A percentile compares a stretch with the other conserved stretches of the same genome.
Conservation (phyloP, 1,140 invertebrate species). For the Solenopsis invicta region DNA sequence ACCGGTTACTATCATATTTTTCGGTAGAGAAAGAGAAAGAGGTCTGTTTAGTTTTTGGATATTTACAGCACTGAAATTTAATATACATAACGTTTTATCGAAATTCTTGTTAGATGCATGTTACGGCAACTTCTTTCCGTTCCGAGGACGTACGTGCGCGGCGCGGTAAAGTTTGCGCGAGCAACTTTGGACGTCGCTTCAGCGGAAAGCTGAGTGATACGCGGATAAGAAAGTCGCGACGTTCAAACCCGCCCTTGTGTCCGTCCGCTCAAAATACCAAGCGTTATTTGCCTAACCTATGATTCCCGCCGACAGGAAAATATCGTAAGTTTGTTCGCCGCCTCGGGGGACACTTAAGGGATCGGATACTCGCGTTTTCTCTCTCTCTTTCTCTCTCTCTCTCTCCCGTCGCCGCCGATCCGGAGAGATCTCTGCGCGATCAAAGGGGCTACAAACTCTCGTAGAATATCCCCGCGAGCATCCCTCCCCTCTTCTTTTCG, state of each 20-base stretch:
- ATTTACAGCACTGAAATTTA: slow-evolving; percentile 45
- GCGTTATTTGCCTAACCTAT: slow-evolving; percentile 66
- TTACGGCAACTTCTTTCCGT: neutral
- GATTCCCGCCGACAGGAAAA: slow-evolving; percentile 62
- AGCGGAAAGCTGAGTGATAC: slow-evolving; percentile 35
- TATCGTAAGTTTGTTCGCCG: slow-evolving; percentile 71
- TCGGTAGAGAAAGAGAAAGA: neutral
- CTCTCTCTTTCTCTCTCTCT: slow-evolving; percentile 19
- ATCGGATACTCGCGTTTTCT: slow-evolving; percentile 36
- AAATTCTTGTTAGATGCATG: slow-evolving; percentile 26
- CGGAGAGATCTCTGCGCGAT: slow-evolving; percentile 38
- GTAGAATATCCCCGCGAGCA: slow-evolving; percentile 50
- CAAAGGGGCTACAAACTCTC: slow-evolving; percentile 47
- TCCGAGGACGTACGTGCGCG: neutral
- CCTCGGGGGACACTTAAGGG: slow-evolving; percentile 50
- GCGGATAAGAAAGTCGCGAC: slow-evolving; percentile 53
- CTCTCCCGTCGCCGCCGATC: neutral
- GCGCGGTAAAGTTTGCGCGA: slow-evolving; percentile 22
- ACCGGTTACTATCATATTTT: neutral
- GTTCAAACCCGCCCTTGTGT: slow-evolving; percentile 36
- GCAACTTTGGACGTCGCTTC: slow-evolving; percentile 25
- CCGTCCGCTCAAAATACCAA: slow-evolving; percentile 46
- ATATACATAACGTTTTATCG: slow-evolving; percentile 13
- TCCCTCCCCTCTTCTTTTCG: slow-evolving; percentile 15
- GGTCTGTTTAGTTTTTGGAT: slow-evolving; percentile 6